A percentile compares a stretch with the other conserved stretches of the same genome.
These are phyloP conservation scores for Stigmatopora argus DNA, from an alignment of 2,113 vertebrate genomes.

Conservation along the genomic window DNA sequence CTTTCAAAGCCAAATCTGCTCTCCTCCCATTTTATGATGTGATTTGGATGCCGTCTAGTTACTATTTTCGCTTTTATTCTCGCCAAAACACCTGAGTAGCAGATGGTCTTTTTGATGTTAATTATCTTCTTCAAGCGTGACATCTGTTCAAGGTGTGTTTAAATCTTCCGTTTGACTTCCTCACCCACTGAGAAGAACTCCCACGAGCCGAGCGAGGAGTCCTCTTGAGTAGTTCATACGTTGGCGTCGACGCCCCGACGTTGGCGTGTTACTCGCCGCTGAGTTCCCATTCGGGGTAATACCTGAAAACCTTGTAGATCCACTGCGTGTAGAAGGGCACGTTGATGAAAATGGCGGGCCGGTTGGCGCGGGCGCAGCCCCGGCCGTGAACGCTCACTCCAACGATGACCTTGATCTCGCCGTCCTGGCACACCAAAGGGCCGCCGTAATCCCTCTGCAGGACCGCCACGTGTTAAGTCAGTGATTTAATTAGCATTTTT, in stretches of 20 bases:
- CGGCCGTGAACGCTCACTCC: slow-evolving; percentile 92
- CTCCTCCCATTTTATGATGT: neutral
- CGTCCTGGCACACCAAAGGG: slow-evolving; percentile 91
- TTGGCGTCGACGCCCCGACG: neutral
- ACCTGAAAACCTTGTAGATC: slow-evolving; percentile 88
- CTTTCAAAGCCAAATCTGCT: neutral
- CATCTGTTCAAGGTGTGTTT: slow-evolving; percentile 15
- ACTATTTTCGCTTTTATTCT: slow-evolving; percentile 6
- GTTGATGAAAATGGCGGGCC: slow-evolving; percentile 89
- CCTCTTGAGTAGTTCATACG: slow-evolving; percentile 24
- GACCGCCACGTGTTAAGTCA: neutral
- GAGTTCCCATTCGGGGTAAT: slow-evolving; percentile 59
- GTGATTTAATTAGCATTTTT: neutral
- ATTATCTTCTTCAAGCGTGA: slow-evolving; percentile 4
- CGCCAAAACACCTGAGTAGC: slow-evolving; percentile 9
- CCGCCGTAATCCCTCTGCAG: slow-evolving; percentile 91
- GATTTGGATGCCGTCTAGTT: slow-evolving; percentile 2
- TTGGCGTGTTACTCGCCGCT: slow-evolving; percentile 14
- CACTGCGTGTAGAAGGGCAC: slow-evolving; percentile 91
- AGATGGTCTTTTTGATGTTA: slow-evolving; percentile 3
- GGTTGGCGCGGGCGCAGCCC: slow-evolving; percentile 85
- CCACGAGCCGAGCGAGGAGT: slow-evolving; percentile 11
- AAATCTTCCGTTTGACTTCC: slow-evolving; percentile 28
- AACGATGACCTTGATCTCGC: slow-evolving; percentile 83
- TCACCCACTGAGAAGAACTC: neutral